Percentiles rank a stretch among this genome's conserved stretches.
These are phyloP conservation scores for Bedellia somnulentella DNA, from an alignment of 2,888 invertebrate genomes.

Conservation along the genomic window DNA sequence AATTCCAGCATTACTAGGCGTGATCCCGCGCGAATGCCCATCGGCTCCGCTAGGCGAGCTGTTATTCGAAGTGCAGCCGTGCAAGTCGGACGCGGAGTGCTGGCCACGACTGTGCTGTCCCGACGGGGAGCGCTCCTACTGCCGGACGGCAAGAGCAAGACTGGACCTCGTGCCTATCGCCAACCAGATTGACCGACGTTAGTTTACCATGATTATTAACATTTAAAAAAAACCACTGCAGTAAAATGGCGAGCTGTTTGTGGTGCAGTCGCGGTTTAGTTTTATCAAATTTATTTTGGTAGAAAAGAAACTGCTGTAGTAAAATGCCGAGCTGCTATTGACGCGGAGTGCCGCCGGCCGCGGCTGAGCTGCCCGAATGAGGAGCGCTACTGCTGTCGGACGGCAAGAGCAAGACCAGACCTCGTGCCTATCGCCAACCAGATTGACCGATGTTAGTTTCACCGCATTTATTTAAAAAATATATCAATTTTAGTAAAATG, in stretches of 20 bases:
- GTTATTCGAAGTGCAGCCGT: constrained; percentile 69
- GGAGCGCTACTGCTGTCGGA: constrained; percentile 69
- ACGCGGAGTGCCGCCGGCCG: constrained; percentile 74
- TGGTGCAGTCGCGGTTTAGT: too few relatives aligned
- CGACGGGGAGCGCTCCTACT: constrained; percentile 68
- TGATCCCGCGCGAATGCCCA: constrained; percentile 72
- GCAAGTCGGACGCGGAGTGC: constrained; percentile 69
- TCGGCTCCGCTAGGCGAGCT: constrained; percentile 68
- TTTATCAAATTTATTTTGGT: too few relatives aligned
- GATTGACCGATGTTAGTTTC: constrained; percentile 63
- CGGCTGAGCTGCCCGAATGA: constrained; percentile 76
- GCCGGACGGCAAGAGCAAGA: constrained; percentile 69
- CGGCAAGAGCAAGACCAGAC: constrained; percentile 67
- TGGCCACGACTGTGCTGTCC: constrained; percentile 77
- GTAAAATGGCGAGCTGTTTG: too few relatives aligned
- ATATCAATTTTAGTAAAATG: too few relatives aligned
- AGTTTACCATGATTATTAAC: too few relatives aligned
- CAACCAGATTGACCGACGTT: constrained; percentile 66
- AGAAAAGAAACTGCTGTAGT: too few relatives aligned
- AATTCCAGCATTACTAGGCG: constrained; percentile 64
- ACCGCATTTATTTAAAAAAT: too few relatives aligned
- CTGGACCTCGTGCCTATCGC: constrained; percentile 67
- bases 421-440: constrained; percentile 65
- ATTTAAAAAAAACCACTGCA: not conserved
- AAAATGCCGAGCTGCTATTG: constrained; percentile 72